Percentiles rank a stretch among this genome's conserved stretches.
Evolutionary conservation across 2,888 invertebrate species (phyloP).

Genomic region (Sinodicranocentrus sp.): DNA sequence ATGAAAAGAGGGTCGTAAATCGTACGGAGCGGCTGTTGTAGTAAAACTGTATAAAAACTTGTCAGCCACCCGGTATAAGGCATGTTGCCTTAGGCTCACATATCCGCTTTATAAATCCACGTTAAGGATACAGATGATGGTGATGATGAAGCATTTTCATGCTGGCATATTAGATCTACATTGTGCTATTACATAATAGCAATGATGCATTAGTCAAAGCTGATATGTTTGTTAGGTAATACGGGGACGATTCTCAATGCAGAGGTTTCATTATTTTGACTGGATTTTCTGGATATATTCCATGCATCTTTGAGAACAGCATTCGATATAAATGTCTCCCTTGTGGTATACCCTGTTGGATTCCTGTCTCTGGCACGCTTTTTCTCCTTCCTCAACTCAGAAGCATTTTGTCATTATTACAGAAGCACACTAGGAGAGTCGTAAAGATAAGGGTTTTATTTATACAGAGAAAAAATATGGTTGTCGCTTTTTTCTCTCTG

Average conservation of each 20-base stretch:
- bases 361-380: background rate
- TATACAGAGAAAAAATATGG: background rate
- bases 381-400: background rate
- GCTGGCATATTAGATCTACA: background rate
- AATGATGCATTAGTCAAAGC: slow-evolving; percentile 13
- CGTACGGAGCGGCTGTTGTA: background rate
- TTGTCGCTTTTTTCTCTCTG: background rate
- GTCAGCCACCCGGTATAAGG: background rate
- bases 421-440: background rate
- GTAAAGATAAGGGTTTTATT: too few species aligned
- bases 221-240: background rate
- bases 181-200: background rate
- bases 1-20: slow-evolving; percentile 54
- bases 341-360: background rate
- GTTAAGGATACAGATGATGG: background rate
- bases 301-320: background rate
- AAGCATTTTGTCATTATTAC: background rate
- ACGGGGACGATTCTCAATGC: background rate
- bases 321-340: background rate
- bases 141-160: too few species aligned
- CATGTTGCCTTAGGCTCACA: background rate
- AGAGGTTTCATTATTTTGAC: too few species aligned
- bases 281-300: background rate
- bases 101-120: background rate
- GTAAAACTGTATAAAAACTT: background rate